Evolutionary conservation across 2,888 invertebrate species (phyloP).

Genomic region (Cryptocephalus primarius): DNA sequence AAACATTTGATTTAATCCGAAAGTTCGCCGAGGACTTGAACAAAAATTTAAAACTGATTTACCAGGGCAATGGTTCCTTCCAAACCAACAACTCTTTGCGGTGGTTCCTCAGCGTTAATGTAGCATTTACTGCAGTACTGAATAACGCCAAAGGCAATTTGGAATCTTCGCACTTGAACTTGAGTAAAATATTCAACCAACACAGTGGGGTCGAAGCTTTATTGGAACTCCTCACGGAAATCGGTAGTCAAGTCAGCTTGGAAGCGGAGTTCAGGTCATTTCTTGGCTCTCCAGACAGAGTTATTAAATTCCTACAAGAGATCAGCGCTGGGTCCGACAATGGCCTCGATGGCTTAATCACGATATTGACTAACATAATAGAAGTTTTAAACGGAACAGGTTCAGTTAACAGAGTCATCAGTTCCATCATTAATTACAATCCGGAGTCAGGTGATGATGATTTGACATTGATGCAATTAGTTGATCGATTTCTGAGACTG

Average conservation of each 20-base stretch:
- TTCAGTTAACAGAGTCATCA: conserved; percentile 1
- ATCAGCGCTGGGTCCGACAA: conserved; percentile 6
- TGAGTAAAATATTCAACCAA: no score
- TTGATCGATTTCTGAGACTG: conserved; percentile 1
- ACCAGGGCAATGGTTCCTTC: conserved; percentile 4
- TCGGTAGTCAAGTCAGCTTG: conserved; percentile 3
- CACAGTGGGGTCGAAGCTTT: no score
- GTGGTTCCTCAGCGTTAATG: conserved; percentile 3
- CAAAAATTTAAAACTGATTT: conserved; percentile 1
- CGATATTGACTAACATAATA: conserved; percentile 1
- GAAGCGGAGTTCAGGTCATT: not conserved
- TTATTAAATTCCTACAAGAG: conserved; percentile 1
- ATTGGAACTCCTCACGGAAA: conserved; percentile 1
- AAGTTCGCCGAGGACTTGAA: conserved; percentile 1
- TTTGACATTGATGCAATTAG: conserved; percentile 1
- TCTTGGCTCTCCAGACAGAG: conserved; percentile 2
- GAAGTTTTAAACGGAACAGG: not conserved
- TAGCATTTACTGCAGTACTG: conserved; percentile 3
- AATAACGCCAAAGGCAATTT: not conserved
- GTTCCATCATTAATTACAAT: conserved; percentile 4
- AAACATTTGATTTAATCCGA: not conserved
- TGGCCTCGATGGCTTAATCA: conserved; percentile 8
- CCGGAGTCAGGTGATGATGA: not conserved
- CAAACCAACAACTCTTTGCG: not conserved
- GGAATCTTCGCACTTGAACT: no score